Conservation (phyloP, 1,140 invertebrate genomes). For the Papilio machaon region DNA sequence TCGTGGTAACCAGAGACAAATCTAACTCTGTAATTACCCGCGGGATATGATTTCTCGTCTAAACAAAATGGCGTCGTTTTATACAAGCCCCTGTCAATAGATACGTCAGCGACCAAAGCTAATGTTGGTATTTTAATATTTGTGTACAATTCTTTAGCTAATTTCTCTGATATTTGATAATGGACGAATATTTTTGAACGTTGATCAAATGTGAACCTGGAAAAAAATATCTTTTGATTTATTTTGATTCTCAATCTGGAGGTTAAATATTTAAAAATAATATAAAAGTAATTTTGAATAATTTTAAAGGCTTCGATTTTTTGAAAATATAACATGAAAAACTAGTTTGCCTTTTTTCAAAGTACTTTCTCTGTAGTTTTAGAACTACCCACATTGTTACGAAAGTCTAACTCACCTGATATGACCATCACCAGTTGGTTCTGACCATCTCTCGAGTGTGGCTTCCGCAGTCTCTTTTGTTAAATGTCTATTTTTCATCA, state of each 20-base stretch:
- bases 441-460: conserved; percentile 50
- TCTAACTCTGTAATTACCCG: conserved; percentile 50
- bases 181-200: conserved; percentile 46
- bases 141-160: conserved; percentile 48
- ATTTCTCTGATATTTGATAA: conserved; percentile 50
- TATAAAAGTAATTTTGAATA: too few species aligned
- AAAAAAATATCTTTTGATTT: conserved; percentile 41
- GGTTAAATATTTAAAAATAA: not conserved
- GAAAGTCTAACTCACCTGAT: conserved; percentile 55
- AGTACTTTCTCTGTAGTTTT: not conserved
- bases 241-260: not conserved
- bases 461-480: conserved; percentile 46
- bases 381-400: too few species aligned
- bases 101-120: conserved; percentile 45
- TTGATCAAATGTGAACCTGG: conserved; percentile 66
- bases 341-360: too few species aligned
- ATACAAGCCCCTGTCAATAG: conserved; percentile 43
- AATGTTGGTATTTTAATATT: conserved; percentile 48
- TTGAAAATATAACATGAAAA: too few species aligned
- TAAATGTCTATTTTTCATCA: conserved; percentile 50
- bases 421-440: conserved; percentile 52
- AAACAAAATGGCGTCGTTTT: conserved; percentile 47
- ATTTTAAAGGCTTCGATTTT: too few species aligned
- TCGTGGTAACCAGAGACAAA: conserved; percentile 56
- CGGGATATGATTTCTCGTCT: conserved; percentile 50